Evolutionary conservation across 2,113 vertebrate genomes (phyloP).

Genomic region (Potamarius usumacintae): DNA sequence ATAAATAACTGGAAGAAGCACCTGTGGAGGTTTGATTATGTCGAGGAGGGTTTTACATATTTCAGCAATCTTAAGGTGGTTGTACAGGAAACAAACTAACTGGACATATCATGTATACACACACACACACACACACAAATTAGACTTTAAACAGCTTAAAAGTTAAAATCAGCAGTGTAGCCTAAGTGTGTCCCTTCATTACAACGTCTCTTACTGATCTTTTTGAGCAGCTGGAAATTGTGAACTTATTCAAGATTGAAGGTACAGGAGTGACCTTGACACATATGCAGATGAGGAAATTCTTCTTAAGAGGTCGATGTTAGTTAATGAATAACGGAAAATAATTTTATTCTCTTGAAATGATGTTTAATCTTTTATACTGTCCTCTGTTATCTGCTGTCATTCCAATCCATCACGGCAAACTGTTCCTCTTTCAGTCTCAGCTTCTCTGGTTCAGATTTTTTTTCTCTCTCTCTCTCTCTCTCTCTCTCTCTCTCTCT

Average conservation of each 20-base stretch:
- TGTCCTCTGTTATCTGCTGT: neutral
- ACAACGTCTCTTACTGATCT: neutral
- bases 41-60: neutral
- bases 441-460: neutral
- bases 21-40: no score
- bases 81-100: neutral
- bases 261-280: neutral
- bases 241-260: neutral
- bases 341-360: neutral
- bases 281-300: neutral
- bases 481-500: slow-evolving; percentile 21
- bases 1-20: neutral
- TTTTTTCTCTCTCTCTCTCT: slow-evolving; percentile 4
- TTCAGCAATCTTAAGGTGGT: neutral
- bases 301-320: neutral
- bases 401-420: neutral
- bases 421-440: slow-evolving; percentile 3
- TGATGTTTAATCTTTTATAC: neutral
- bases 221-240: neutral
- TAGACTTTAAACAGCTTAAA: neutral
- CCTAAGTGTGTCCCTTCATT: neutral
- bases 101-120: neutral
- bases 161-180: neutral
- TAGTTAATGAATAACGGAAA: neutral
- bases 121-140: neutral